Evolutionary conservation across 1,140 invertebrate genomes (phyloP), one percentile per base, ranked within the genome.

Genomic region (Liolophura sinensis): DNA sequence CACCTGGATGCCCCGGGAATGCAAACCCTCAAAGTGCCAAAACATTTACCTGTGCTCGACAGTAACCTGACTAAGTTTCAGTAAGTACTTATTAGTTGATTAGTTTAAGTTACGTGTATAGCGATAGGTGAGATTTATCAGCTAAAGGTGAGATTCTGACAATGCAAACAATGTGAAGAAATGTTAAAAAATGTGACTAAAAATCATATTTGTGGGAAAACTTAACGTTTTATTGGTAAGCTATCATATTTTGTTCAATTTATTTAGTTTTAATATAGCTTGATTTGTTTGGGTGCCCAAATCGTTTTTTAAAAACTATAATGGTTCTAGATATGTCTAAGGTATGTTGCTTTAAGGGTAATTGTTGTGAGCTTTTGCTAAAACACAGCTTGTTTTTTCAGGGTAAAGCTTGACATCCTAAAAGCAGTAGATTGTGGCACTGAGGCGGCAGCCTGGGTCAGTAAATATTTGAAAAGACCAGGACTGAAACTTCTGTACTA

Each of bases 341-440:
- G n/a, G n/a, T n/a, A n/a, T n/a, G n/a, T n/a, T n/a, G n/a, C n/a
- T n/a, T n/a, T n/a, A n/a, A n/a, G n/a, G n/a, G n/a, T n/a, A n/a
- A n/a, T n/a, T n/a, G n/a, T n/a, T n/a, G n/a, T n/a, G n/a, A n/a
- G n/a, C n/a, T n/a, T n/a, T n/a, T n/a, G n/a, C n/a, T n/a, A n/a
- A n/a, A n/a, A n/a, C n/a, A n/a, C n/a, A n/a, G n/a, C n/a, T n/a
- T n/a, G n/a, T n/a, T n/a, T 47, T 48, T 48, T 61, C 63, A 75
- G 73, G 27, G 69, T 73, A 25, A 73, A 69, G 71, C 64, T 56
- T 12, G 72, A 75, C 49, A 71, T 67, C 0, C 54, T 78, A 11
- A 64, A 73, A 4, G 74, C 68, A 6, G 50, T 82, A 20, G 83
- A 84, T 58, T 83, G 80, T 72, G 83, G 83, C 12, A 69, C 78